These are phyloP conservation scores for Rosalia funebris DNA, from an alignment of 2,888 invertebrate genomes.

Conservation along the genomic window DNA sequence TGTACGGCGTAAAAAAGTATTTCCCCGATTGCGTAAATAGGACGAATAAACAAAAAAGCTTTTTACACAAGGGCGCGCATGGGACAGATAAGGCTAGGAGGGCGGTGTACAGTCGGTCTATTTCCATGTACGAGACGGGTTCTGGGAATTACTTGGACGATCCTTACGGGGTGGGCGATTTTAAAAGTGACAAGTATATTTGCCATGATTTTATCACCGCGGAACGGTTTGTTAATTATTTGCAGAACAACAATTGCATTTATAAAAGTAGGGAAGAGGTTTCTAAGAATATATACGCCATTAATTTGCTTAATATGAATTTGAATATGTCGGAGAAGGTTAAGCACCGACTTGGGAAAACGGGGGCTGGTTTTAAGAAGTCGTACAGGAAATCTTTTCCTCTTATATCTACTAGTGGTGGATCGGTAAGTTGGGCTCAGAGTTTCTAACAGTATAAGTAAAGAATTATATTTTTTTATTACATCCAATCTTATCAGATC, in stretches of 20 bases:
- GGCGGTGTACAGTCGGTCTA: constrained; percentile 19
- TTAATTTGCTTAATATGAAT: constrained; percentile 29
- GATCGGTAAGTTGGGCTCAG: constrained; percentile 42
- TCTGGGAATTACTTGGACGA: constrained; percentile 25
- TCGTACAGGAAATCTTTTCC: constrained; percentile 47
- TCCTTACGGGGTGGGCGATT: constrained; percentile 14
- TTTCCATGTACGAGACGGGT: constrained; percentile 39
- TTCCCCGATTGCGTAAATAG: constrained; percentile 49
- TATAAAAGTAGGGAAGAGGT: constrained; percentile 22
- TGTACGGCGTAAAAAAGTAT: constrained; percentile 61
- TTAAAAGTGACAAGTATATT: constrained; percentile 43
- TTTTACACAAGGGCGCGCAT: constrained; percentile 46
- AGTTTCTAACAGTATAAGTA: no score
- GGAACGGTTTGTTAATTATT: constrained; percentile 48
- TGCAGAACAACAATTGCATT: constrained; percentile 40
- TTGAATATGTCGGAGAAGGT: constrained; percentile 8
- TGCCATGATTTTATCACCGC: constrained; percentile 54
- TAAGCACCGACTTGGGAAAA: constrained; percentile 17
- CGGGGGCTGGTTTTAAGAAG: constrained; percentile 41
- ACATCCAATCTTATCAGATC: no score
- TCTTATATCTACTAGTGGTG: constrained; percentile 39
- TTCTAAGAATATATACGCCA: constrained; percentile 21
- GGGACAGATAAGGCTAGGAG: constrained; percentile 32
- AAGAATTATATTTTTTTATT: constrained; percentile 13
- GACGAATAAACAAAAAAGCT: constrained; percentile 46